Base-by-base conservation (phyloP, 2,113 vertebrate species). In the Cisticola juncidis region DNA sequence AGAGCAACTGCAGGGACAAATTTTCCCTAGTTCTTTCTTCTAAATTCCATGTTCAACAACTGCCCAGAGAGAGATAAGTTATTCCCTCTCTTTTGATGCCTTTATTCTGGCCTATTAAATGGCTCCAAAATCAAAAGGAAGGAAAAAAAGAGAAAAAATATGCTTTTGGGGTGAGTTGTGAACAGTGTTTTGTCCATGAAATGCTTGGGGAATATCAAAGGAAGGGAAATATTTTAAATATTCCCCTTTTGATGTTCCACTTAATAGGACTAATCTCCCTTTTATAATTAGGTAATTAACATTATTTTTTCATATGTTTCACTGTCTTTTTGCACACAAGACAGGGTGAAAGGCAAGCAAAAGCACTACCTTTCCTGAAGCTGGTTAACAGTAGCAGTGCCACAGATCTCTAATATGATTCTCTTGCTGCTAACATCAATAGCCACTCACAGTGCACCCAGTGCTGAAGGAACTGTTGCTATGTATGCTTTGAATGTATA, bases 381-480 rank as follows among this genome's bases (percentile, higher is more conserved):
- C 29, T 73, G 68, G 53, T 79, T 92, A 94, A 54, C 40, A 64
- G 54, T 16, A 48, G 22, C 89, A 77, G 65, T 51, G 78, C 70
- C 73, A 60, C 0, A 85, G 78, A 81, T 54, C 84, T 89, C 64
- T 88, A 91, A 93, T 45, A 92, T 69, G 86, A 94, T 86, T 72
- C 70, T 87, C 89, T 95, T 92, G 90, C 95, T 95, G 73, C 92
- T 93, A 86, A 90, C 92, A 96, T 97, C 92, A 93, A 90, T 95
- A 84, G n/a, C 73, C 81, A 64, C 86, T 94, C 70, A 26, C 76
- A 93, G 90, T 60, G 74, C 70, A 88, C 72, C 72, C 90, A 83
- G 80, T 74, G 79, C 88, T 88, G 85, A 90, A 92, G 95, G 90
- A 94, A 94, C 85, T 95, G 89, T 92, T 95, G 86, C 68, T 85